Evolutionary conservation across 1,140 invertebrate genomes (phyloP).

Genomic region (Rhynchophorus ferrugineus): DNA sequence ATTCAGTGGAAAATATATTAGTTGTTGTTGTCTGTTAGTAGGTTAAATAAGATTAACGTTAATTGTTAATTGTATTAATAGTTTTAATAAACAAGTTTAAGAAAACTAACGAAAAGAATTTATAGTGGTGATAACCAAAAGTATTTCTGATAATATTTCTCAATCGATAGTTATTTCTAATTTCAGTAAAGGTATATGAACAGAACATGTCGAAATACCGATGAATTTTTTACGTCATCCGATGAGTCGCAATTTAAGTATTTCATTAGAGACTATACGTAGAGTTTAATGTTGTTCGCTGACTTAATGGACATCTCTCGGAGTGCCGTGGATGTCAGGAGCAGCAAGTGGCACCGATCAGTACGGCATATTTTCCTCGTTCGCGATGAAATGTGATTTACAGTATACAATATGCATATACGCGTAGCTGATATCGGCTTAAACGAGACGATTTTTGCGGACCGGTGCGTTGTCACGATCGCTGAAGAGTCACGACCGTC

Average conservation of each 20-base stretch:
- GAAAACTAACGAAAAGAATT: too few species aligned
- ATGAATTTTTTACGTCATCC: neutral
- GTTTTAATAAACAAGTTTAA: too few species aligned
- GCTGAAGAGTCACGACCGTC: too few species aligned
- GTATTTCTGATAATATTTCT: too few species aligned
- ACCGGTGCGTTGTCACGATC: neutral
- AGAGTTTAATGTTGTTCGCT: neutral
- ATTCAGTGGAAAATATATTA: too few species aligned
- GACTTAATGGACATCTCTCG: neutral
- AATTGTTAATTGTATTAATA: too few species aligned
- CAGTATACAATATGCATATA: neutral
- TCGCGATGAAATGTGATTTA: neutral
- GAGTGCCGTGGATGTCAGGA: neutral
- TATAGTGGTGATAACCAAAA: too few species aligned
- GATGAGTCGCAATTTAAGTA: neutral
- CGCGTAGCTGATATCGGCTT: neutral
- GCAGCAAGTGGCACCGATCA: neutral
- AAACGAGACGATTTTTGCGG: neutral
- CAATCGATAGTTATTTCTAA: too few species aligned
- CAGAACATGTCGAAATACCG: neutral
- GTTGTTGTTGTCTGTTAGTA: too few species aligned
- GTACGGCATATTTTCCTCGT: neutral
- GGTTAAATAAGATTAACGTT: too few species aligned
- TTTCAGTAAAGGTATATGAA: neutral
- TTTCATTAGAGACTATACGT: neutral